These are phyloP conservation scores for Phthorimaea operculella DNA, from an alignment of 1,140 invertebrate genomes.

Conservation along the genomic window DNA sequence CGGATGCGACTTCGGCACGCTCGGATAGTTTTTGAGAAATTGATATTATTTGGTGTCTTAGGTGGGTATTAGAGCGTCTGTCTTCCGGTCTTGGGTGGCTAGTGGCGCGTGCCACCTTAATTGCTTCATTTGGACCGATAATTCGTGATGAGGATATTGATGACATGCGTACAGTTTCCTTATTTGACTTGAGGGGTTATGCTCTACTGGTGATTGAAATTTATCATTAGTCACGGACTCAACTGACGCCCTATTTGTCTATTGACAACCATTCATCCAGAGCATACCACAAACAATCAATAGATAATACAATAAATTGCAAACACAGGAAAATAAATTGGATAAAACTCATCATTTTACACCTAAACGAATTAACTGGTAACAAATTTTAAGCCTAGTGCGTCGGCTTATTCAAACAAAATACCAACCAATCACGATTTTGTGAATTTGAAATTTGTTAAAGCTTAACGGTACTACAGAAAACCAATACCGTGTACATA, in stretches of 20 bases:
- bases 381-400: conserved; percentile 52
- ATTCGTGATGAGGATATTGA: conserved; percentile 26
- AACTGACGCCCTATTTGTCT: conserved; percentile 5
- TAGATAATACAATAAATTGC: conserved; percentile 23
- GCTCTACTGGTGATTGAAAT: conserved; percentile 13
- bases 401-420: conserved; percentile 62
- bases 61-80: conserved; percentile 56
- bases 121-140: conserved; percentile 62
- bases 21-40: conserved; percentile 51
- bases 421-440: conserved; percentile 66
- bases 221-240: not conserved
- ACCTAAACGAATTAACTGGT: conserved; percentile 55
- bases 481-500: conserved; percentile 60
- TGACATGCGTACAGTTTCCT: not conserved
- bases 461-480: conserved; percentile 57
- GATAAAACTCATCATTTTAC: conserved; percentile 59
- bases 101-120: conserved; percentile 55
- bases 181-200: conserved; percentile 21
- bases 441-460: conserved; percentile 67
- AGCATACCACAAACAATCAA: conserved; percentile 26
- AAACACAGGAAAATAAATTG: conserved; percentile 47
- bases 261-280: conserved; percentile 10
- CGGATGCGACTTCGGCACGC: conserved; percentile 38
- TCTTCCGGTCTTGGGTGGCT: conserved; percentile 50
- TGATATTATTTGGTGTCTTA: conserved; percentile 60